A percentile compares a stretch with the other conserved stretches of the same genome.
Evolutionary conservation across 2,113 vertebrate species (phyloP).

Genomic region (Pluvialis apricaria): DNA sequence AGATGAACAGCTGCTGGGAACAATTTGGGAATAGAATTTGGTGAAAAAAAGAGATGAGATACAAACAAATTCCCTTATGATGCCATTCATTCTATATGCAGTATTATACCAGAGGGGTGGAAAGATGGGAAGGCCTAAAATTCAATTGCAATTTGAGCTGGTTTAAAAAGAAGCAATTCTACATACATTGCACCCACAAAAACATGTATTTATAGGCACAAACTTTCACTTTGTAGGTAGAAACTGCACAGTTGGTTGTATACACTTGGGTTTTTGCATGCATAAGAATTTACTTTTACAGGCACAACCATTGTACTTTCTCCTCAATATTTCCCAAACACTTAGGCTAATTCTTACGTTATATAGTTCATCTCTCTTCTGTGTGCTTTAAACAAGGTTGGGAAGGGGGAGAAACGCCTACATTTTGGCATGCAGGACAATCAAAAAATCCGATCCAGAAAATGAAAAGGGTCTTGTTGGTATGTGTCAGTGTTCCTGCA

Average conservation of each 20-base stretch:
- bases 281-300: neutral
- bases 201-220: neutral
- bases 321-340: neutral
- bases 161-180: constrained; percentile 40
- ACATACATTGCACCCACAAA: neutral
- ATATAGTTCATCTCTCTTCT: neutral
- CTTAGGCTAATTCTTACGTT: neutral
- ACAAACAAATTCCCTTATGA: constrained; percentile 36
- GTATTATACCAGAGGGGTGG: constrained; percentile 3
- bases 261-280: neutral
- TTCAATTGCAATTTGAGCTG: neutral
- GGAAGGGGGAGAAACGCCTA: neutral
- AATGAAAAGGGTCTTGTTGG: neutral
- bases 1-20: constrained; percentile 50
- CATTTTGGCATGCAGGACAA: neutral
- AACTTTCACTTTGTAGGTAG: neutral
- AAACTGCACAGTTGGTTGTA: neutral
- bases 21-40: constrained; percentile 32
- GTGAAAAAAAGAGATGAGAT: constrained; percentile 21
- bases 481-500: neutral
- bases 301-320: neutral
- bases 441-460: constrained; percentile 4
- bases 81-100: constrained; percentile 27
- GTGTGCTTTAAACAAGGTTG: neutral
- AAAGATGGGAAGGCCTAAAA: constrained; percentile 28